Conservation (phyloP, 2,113 vertebrate genomes). For the Pica pica region DNA sequence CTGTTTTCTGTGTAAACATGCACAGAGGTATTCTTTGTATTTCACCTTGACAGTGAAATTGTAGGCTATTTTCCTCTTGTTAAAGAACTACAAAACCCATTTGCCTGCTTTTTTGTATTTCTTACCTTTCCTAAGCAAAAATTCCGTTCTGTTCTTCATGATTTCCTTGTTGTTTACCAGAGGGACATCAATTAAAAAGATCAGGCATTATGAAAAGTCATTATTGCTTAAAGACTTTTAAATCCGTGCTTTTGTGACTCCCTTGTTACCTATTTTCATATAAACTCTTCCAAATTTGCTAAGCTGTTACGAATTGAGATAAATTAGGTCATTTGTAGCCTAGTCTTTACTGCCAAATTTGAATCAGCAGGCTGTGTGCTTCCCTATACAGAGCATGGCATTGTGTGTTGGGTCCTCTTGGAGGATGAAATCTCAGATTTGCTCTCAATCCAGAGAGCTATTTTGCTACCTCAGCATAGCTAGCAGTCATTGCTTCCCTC, state of each 20-base stretch:
- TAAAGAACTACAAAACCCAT: slow-evolving; percentile 24
- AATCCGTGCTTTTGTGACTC: slow-evolving; percentile 66
- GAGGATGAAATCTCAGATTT: slow-evolving; percentile 28
- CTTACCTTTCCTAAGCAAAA: slow-evolving; percentile 25
- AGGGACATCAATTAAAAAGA: slow-evolving; percentile 53
- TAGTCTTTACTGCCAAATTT: slow-evolving; percentile 68
- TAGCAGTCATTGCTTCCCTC: background rate
- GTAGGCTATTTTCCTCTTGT: slow-evolving; percentile 34
- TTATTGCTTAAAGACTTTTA: slow-evolving; percentile 73
- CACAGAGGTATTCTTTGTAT: slow-evolving; percentile 28
- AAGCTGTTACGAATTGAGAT: slow-evolving; percentile 72
- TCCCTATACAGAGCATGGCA: background rate
- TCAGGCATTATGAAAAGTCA: slow-evolving; percentile 66
- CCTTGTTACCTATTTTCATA: slow-evolving; percentile 68
- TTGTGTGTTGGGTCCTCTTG: slow-evolving; percentile 26
- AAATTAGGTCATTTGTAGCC: slow-evolving; percentile 71
- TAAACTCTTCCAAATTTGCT: slow-evolving; percentile 67
- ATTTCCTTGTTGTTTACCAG: slow-evolving; percentile 35
- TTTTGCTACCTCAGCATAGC: slow-evolving; percentile 5
- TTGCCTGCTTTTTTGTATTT: slow-evolving; percentile 33
- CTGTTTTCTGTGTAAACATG: slow-evolving; percentile 28
- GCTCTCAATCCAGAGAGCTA: background rate
- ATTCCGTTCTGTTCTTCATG: background rate
- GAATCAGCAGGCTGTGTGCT: slow-evolving; percentile 46
- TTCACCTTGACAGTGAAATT: slow-evolving; percentile 36